Evolutionary conservation across 1,140 invertebrate species (phyloP), one percentile per base, ranked within the genome.

Genomic region (Hirudo medicinalis): DNA sequence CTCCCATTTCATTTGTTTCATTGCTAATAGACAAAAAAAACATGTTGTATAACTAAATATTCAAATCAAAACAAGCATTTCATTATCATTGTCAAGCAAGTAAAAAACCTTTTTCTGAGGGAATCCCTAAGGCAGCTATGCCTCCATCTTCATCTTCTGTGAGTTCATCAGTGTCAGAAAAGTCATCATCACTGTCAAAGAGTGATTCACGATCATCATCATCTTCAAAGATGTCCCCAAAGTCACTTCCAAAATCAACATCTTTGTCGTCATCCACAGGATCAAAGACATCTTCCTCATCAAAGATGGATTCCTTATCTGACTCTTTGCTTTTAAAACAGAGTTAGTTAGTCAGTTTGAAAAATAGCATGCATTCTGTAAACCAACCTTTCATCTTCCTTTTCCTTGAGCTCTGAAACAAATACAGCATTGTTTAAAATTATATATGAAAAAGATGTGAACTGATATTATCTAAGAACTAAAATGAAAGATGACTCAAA

Each of bases 231-330:
- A 67, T 49, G 43, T 72, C 71, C 15, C 73, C 74, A 32, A 74
- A 73, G 0, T 76, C 75, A 71, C 76, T 76, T 70, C 75, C 76
- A 27, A 68, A 69, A 19, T 66, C 67, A 32, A 73, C 75, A 54
- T 75, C 72, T 15, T 72, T 70, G 32, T 70, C 74, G 36, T 67
- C 72, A 54, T 75, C 74, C 29, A 72, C 76, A n/a, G 73, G 74
- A 67, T 71, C 72, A 40, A 53, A 40, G 20, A 71, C 32, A 67
- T 32, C 20, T 53, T 22, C 73, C 1, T 20, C 53, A 29, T 25
- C 17, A 32, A 69, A 74, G 40, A 32, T 54, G 40, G 49, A 32
- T 15, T 63, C 9, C 55, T 32, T 25, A 25, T 32, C 36, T 22
- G 43, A 29, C 25, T 49, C 49, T 60, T 5, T n/a, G 20, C 40